Evolutionary conservation across 2,888 invertebrate species (phyloP), one percentile per base, ranked within the genome.

Genomic region (Drosophila birchii): DNA sequence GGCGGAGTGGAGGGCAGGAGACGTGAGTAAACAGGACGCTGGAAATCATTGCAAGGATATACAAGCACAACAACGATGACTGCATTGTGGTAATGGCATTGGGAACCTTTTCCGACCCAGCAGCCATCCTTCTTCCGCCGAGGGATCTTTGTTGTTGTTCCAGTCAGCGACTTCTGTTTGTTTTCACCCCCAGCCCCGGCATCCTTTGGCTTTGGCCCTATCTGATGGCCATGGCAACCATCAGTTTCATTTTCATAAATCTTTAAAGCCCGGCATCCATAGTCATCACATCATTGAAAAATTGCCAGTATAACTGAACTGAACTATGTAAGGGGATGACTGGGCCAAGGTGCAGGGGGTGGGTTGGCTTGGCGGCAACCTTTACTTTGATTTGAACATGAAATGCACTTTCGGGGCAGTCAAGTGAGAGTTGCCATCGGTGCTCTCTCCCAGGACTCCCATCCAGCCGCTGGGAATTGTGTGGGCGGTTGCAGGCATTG

Each of bases 21-120:
- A 86, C 84, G 84, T 84, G 86, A 75, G 86, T 80, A 84, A 84
- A 84, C 86, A 84, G 49, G 74, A 63, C 72, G 73, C 60, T 81
- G 66, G 67, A 83, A 84, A 84, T 84, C 84, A 86, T 84, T 84
- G 81, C 84, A 86, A 80, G 81, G 78, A 84, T 84, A 79, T 84
- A 84, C 55, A 66, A 71, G 64, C 39, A 55, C 45, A 71, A 56
- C 54, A 47, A 62, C 73, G 68, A 62, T 59, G 71, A 60, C 47
- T 75, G 74, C 70, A 61, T 67, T 76, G 81, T 86, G 86, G 84
- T 86, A 86, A 86, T 86, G 84, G 84, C 84, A 84, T 85, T 85
- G 82, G 78, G 76, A 85, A 76, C 82, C 81, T 82, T 83, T 80
- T 45, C 41, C 63, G 34, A 58, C 36, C 36, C 59, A 29, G 11